Conservation (phyloP, 2,888 invertebrate species). For the Acleris emargana region DNA sequence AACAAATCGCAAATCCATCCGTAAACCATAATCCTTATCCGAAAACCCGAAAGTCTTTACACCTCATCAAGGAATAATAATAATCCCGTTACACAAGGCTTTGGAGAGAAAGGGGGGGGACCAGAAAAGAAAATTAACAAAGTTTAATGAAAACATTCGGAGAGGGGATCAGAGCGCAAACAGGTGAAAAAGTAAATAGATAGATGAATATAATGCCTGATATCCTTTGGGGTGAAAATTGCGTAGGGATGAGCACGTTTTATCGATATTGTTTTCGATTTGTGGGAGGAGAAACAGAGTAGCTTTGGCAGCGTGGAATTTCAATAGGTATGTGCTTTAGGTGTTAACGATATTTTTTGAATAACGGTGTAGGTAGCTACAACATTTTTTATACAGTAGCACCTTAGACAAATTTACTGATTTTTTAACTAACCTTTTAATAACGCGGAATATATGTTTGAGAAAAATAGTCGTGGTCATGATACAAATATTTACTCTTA, state of each 20-base stretch:
- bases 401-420: too few species aligned
- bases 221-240: constrained; percentile 38
- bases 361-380: too few species aligned
- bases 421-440: too few species aligned
- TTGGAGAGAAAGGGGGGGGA: constrained; percentile 39
- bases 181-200: constrained; percentile 62
- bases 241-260: constrained; percentile 38
- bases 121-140: constrained; percentile 64
- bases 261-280: constrained; percentile 32
- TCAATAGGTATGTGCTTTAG: too few species aligned
- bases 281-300: too few species aligned
- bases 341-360: too few species aligned
- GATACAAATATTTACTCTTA: background rate
- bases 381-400: too few species aligned
- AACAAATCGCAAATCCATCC: constrained; percentile 15
- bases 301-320: too few species aligned
- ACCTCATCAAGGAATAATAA: constrained; percentile 49
- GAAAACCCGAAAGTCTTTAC: constrained; percentile 15
- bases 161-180: constrained; percentile 44
- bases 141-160: constrained; percentile 75
- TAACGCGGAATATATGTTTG: too few species aligned
- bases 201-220: constrained; percentile 51
- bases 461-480: background rate
- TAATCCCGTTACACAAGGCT: constrained; percentile 45
- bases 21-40: constrained; percentile 8